Conservation (phyloP, 2,797 vertebrate genomes). For the Peromyscus nudipes region DNA sequence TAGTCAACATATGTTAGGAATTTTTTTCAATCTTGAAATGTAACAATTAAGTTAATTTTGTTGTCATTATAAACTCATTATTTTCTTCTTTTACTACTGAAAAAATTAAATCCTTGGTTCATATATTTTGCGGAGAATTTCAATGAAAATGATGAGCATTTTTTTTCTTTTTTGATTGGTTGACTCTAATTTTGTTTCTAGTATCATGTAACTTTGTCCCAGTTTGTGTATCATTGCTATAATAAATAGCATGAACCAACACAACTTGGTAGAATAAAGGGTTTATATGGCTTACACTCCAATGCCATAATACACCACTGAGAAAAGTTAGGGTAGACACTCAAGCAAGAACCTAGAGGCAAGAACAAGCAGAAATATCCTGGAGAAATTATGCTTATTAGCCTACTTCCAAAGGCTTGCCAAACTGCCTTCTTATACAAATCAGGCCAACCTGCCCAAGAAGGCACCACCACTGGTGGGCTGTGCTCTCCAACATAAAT, state of each 20-base stretch:
- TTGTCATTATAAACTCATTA: neutral
- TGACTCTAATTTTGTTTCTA: neutral
- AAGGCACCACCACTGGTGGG: neutral
- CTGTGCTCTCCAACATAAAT: neutral
- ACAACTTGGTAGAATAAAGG: neutral
- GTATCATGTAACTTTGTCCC: neutral
- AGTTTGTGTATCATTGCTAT: neutral
- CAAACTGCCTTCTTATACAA: neutral
- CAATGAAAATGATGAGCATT: neutral
- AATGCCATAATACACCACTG: neutral
- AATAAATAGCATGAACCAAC: neutral
- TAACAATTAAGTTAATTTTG: neutral
- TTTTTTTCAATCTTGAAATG: neutral
- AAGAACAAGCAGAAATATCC: neutral
- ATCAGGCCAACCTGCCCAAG: neutral
- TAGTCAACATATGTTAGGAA: neutral
- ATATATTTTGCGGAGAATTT: neutral
- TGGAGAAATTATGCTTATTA: neutral
- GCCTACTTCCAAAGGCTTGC: neutral
- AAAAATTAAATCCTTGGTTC: neutral
- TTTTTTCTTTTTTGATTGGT: neutral
- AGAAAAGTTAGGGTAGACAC: neutral
- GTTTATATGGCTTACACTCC: neutral
- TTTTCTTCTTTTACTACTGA: neutral
- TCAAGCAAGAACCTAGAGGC: neutral